Evolutionary conservation across 2,888 invertebrate genomes (phyloP).

Genomic region (Gonocerus acuteangulatus): DNA sequence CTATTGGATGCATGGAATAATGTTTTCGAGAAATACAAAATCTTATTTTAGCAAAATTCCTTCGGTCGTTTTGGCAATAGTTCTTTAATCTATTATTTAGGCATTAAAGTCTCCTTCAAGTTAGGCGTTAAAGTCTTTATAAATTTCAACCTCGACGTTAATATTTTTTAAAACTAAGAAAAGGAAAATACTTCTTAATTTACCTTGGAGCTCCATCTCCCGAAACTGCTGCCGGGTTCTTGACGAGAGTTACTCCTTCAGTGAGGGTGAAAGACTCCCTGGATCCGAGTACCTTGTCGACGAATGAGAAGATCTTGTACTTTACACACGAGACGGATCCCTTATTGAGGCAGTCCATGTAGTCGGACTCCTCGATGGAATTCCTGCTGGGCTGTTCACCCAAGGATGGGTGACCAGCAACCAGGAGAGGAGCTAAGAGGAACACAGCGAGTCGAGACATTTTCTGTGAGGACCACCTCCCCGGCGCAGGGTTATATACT

Average conservation of each 20-base stretch:
- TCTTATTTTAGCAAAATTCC: too few species aligned
- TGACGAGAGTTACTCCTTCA: slow-evolving; percentile 76
- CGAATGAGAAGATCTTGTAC: slow-evolving; percentile 77
- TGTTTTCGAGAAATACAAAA: too few species aligned
- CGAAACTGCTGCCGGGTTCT: slow-evolving; percentile 49
- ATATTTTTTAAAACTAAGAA: too few species aligned
- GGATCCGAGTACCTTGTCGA: slow-evolving; percentile 70
- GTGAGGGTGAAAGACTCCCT: slow-evolving; percentile 72
- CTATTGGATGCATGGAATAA: too few species aligned
- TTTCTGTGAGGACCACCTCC: too few species aligned
- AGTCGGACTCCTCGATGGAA: background rate
- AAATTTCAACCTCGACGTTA: background rate
- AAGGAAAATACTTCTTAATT: background rate
- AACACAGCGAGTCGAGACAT: too few species aligned
- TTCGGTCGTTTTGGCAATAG: too few species aligned
- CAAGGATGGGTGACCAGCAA: background rate
- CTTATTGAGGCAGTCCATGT: slow-evolving; percentile 67
- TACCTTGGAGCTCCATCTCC: slow-evolving; percentile 69
- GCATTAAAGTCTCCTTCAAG: background rate
- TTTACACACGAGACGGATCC: slow-evolving; percentile 79
- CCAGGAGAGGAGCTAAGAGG: too few species aligned
- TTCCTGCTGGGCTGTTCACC: background rate
- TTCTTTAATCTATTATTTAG: too few species aligned
- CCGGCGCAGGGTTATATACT: too few species aligned
- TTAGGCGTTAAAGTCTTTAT: background rate